Evolutionary conservation across 1,140 invertebrate genomes (phyloP), one percentile per base, ranked within the genome.

Genomic region (Himalopsyche phryganea): DNA sequence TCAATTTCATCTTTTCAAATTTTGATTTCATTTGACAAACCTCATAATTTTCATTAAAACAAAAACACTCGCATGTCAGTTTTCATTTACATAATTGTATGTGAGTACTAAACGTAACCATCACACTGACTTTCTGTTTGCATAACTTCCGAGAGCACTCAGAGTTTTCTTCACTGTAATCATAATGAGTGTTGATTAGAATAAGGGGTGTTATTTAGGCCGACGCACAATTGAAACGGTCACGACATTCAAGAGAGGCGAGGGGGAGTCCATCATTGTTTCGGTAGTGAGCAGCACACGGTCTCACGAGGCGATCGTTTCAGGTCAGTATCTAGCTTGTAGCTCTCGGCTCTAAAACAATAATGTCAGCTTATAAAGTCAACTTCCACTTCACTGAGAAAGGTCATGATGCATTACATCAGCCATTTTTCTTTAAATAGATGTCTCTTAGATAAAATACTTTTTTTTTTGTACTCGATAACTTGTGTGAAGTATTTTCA

Each of bases 201-300:
- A 41, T 48, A 45, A 55, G 45, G 32, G 44, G 28, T 40, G 50
- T 66, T 62, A 76, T 76, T 71, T 68, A 79, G 77, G 76, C 75
- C 67, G 61, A 49, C 66, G 68, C 65, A 75, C 77, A 71, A 71
- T 80, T 75, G 76, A 83, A 81, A 80, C 81, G 69, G 73, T 78
- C 68, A 78, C 76, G 72, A 80, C 74, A 66, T 83, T 73, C 79
- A 82, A 78, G 75, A 77, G 79, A 62, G 79, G 76, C 57, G 74
- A 75, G 41, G 75, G 79, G 48, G 82, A 80, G 64, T 81, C 81
- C 60, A 85, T 81, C 61, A 79, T 84, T 58, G 80, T 83, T 46
- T 83, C 83, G 68, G 82, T 82, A 63, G 77, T 81, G 64, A 82
- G 79, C 72, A 84, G 82, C 53, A 80, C 76, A 50, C 76, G 74